Evolutionary conservation across 2,888 invertebrate genomes (phyloP).

Genomic region (Vesta saturnalis): DNA sequence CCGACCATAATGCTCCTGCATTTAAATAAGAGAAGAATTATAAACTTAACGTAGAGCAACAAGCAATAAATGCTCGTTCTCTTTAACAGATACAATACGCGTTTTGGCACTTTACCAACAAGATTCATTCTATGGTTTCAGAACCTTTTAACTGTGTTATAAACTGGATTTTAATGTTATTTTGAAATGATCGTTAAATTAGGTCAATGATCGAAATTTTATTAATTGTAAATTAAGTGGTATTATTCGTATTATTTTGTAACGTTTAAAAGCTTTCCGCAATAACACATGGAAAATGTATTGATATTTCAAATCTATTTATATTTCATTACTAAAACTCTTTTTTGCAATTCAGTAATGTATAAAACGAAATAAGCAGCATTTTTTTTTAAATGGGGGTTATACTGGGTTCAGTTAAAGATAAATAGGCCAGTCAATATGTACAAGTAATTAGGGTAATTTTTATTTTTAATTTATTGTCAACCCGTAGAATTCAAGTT

Average conservation of each 20-base stretch:
- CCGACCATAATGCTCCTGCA: conserved; percentile 22
- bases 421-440: too few relatives aligned
- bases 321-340: too few relatives aligned
- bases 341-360: too few relatives aligned
- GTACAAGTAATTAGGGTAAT: too few relatives aligned
- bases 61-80: conserved; percentile 32
- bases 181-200: not conserved
- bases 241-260: not conserved
- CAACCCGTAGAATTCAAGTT: too few relatives aligned
- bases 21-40: conserved; percentile 37
- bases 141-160: conserved; percentile 10
- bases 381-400: too few relatives aligned
- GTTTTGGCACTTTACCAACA: conserved; percentile 29
- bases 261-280: too few relatives aligned
- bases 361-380: too few relatives aligned
- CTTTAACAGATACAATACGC: conserved; percentile 6
- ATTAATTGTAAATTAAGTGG: not conserved
- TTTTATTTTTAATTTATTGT: too few relatives aligned
- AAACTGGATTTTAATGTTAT: conserved; percentile 8
- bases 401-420: too few relatives aligned
- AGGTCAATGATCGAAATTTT: not conserved
- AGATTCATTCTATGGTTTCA: conserved; percentile 12
- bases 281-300: too few relatives aligned
- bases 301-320: too few relatives aligned
- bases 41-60: conserved; percentile 36